Evolutionary conservation across 1,140 invertebrate genomes (phyloP), one percentile per base, ranked within the genome.

Genomic region (Panagrolaimus sp.): DNA sequence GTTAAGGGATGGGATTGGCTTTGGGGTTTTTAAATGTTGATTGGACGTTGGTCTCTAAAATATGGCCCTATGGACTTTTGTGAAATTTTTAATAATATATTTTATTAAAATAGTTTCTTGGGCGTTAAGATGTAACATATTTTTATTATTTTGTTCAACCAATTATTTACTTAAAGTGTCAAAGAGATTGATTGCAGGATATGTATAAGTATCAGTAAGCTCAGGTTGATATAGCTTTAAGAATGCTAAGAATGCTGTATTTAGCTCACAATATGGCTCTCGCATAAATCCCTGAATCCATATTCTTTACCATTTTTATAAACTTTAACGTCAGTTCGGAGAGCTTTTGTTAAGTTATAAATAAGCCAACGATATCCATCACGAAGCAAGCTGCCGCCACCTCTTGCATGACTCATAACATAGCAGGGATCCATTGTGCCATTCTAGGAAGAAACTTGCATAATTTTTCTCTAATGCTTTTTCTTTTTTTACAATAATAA

Each of bases 181-280:
- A 66, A 80, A 80, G 38, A 82, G 51, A 44, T 80, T 78, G 61
- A 80, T 79, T 3, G 74, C 61, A 14, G 78, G 78, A 73, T 80
- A 80, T 9, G 80, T 80, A 68, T 65, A 76, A 20, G 80, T 81
- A 45, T 61, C 45, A 7, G 80, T 75, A 63, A 83, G 74, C 31
- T 70, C 45, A 46, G 70, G 62, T 61, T 80, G 80, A 67, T 81
- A 80, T 14, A 80, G 65, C 63, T 81, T 82, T 13, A 80, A 66
- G 65, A 80, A 80, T 2, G 78, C 80, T 14, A 82, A 62, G 43
- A 80, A 82, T 9, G 80, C 78, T 1, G 80, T 82, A 42, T 82
- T 82, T 46, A 82, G 23, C 63, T 82, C 80, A 64, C 78, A 80
- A 65, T 80, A 80, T 11, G 78, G 78, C 64, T 82, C n/a, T n/a